Evolutionary conservation across 2,113 vertebrate genomes (phyloP).

Genomic region (Scomber japonicus): DNA sequence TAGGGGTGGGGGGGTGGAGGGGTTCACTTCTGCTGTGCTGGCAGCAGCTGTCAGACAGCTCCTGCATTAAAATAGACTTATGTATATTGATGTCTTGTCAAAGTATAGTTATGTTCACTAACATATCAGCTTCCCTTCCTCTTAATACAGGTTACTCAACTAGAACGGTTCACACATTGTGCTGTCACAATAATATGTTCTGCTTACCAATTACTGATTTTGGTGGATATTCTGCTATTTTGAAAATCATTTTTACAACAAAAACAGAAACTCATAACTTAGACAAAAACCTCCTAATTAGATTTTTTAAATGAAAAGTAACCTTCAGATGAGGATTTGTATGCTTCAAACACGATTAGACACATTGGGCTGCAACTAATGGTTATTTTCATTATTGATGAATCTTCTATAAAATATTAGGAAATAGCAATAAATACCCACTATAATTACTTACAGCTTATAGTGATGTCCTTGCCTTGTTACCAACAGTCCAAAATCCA

Average conservation of each 20-base stretch:
- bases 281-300: too few species aligned
- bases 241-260: neutral
- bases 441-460: too few species aligned
- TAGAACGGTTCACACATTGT: constrained; percentile 23
- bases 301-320: neutral
- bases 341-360: neutral
- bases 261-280: neutral
- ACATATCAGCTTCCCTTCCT: constrained; percentile 52
- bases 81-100: constrained; percentile 76
- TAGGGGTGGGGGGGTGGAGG: neutral
- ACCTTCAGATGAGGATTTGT: neutral
- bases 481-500: too few species aligned
- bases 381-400: too few species aligned
- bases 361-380: too few species aligned
- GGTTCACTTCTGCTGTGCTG: constrained; percentile 68
- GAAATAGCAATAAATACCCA: too few species aligned
- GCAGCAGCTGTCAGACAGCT: constrained; percentile 63
- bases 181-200: constrained; percentile 15
- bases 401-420: too few species aligned
- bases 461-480: too few species aligned
- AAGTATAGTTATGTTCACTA: constrained; percentile 71
- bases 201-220: neutral
- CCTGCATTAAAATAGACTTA: constrained; percentile 73
- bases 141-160: constrained; percentile 26
- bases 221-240: neutral